Percentiles rank a stretch among this genome's conserved stretches.
phyloP scores from a whole-genome alignment of 1,140 invertebrate genomes.

The Pogonomyrmex barbatus region DNA sequence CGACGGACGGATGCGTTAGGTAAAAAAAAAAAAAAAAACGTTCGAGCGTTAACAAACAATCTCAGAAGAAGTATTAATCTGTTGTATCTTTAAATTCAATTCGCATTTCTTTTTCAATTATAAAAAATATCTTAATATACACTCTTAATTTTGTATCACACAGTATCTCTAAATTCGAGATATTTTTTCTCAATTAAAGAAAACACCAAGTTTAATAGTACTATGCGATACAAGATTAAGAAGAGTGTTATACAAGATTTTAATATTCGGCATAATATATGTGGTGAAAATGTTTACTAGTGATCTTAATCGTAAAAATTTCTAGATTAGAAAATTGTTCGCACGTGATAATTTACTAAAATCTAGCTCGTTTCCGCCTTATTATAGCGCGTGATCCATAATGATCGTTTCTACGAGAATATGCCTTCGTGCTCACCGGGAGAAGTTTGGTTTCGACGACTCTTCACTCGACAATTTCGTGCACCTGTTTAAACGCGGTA shows the following conservation, averaged over 20 bases:
- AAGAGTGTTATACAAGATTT: neutral
- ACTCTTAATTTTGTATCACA: no score
- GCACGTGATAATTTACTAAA: neutral
- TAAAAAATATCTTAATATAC: no score
- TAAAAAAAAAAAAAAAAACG: constrained; percentile 53
- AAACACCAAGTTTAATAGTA: no score
- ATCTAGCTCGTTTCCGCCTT: neutral
- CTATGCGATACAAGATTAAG: no score
- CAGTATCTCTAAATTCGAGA: no score
- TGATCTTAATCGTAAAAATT: neutral
- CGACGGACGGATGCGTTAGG: constrained; percentile 28
- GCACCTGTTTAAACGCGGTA: constrained; percentile 74
- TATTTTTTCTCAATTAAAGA: no score
- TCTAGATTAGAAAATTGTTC: neutral
- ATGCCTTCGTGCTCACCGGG: neutral
- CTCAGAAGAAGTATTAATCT: neutral
- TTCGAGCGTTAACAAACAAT: constrained; percentile 51
- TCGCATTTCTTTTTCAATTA: no score
- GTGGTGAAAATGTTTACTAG: constrained; percentile 7
- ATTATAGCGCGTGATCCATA: neutral
- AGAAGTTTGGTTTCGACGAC: constrained; percentile 27
- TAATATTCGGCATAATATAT: no score
- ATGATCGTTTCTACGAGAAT: constrained; percentile 1
- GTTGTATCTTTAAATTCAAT: no score
- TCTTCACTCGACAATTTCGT: constrained; percentile 37